Percentiles rank a stretch among this genome's conserved stretches.
These are phyloP conservation scores for Phenganax subtilis DNA, from an alignment of 92 coral and sea anemone genomes.

Conservation along the genomic window DNA sequence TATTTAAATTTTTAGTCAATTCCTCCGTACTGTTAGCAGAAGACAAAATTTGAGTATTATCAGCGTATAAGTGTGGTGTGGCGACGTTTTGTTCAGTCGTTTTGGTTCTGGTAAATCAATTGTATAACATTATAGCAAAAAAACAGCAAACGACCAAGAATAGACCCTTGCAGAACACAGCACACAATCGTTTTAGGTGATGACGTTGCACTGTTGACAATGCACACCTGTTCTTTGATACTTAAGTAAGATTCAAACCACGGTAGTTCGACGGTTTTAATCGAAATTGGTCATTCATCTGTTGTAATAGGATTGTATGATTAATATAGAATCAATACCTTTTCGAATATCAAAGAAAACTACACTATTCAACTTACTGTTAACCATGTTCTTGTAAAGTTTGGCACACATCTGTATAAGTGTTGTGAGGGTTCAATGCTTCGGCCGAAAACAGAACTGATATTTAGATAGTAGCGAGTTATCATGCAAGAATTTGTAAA, in stretches of 20 bases:
- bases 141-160: slow-evolving; percentile 47
- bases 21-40: background rate
- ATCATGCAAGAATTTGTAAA: too few species aligned
- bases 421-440: too few species aligned
- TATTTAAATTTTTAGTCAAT: slow-evolving; percentile 21
- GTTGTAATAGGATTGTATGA: too few species aligned
- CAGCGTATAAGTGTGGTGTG: slow-evolving; percentile 41
- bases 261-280: too few species aligned
- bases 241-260: slow-evolving; percentile 23
- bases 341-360: too few species aligned
- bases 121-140: slow-evolving; percentile 8
- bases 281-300: too few species aligned
- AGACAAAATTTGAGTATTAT: slow-evolving; percentile 44
- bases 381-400: too few species aligned
- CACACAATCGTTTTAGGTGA: slow-evolving; percentile 15
- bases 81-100: slow-evolving; percentile 13
- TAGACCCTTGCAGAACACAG: slow-evolving; percentile 49
- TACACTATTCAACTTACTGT: too few species aligned
- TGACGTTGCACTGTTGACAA: slow-evolving; percentile 32
- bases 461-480: too few species aligned
- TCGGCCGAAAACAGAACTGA: too few species aligned
- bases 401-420: too few species aligned
- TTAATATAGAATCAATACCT: too few species aligned
- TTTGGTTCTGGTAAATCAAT: slow-evolving; percentile 36
- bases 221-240: slow-evolving; percentile 31